phyloP scores from a whole-genome alignment of 2,888 invertebrate species.

The Agrochola lota region DNA sequence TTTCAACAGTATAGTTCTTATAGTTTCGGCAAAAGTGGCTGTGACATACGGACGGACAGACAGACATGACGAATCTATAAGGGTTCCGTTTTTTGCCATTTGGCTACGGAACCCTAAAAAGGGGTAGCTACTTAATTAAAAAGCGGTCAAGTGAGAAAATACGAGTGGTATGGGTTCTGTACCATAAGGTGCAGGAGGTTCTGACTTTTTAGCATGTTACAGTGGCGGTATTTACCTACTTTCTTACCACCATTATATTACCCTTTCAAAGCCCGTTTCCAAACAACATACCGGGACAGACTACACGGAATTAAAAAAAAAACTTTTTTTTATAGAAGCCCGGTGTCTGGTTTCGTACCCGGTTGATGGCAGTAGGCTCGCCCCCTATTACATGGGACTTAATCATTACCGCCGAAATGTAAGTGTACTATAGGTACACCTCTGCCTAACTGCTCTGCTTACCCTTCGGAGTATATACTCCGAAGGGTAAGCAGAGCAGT shows the following conservation, averaged over 20 bases:
- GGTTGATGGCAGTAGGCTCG: not conserved
- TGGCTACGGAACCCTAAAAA: too few species aligned
- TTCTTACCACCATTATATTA: not conserved
- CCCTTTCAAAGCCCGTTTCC: not conserved
- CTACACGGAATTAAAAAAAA: not conserved
- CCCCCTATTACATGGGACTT: not conserved
- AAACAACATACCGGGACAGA: not conserved
- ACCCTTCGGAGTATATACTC: not conserved
- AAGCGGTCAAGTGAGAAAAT: not conserved
- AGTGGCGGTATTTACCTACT: not conserved
- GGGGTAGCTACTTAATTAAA: conserved; percentile 10
- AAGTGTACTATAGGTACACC: not conserved
- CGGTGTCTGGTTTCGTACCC: not conserved
- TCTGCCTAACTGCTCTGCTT: not conserved
- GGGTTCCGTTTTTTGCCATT: too few species aligned
- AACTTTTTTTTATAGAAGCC: too few species aligned
- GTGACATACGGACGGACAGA: too few species aligned
- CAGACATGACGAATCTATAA: too few species aligned
- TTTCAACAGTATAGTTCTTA: too few species aligned
- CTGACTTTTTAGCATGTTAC: too few species aligned
- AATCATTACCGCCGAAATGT: not conserved
- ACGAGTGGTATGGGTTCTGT: conserved; percentile 5
- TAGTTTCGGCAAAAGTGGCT: too few species aligned
- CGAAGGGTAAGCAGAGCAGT: too few species aligned
- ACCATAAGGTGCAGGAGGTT: not conserved